These are phyloP conservation scores for Tinamus guttatus DNA, from an alignment of 2,113 vertebrate genomes.

Conservation along the genomic window DNA sequence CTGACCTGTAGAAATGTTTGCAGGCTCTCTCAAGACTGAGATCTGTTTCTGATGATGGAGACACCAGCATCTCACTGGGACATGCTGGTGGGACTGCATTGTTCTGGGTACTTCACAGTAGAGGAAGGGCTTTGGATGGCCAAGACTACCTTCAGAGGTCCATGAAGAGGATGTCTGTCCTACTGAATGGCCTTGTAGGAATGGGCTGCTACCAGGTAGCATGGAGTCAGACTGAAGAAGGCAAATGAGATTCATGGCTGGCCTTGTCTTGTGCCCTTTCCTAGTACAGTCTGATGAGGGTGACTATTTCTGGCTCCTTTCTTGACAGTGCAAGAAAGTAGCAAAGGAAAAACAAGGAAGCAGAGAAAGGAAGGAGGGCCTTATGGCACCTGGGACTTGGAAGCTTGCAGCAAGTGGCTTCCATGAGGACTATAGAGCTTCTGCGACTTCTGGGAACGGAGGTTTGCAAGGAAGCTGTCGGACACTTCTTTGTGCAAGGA, in stretches of 20 bases:
- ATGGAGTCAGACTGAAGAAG: neutral
- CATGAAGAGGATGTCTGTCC: neutral
- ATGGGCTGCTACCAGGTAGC: accelerated
- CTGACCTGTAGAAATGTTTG: neutral
- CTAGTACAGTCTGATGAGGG: neutral
- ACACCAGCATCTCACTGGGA: neutral
- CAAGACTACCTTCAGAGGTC: neutral
- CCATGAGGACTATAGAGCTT: neutral
- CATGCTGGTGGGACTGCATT: neutral
- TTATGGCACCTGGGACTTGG: neutral
- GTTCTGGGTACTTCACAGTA: neutral
- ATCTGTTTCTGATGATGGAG: neutral
- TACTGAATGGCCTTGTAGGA: neutral
- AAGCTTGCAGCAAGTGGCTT: neutral
- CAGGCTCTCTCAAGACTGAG: neutral
- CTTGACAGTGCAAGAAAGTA: neutral
- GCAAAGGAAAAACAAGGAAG: neutral
- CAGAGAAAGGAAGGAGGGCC: neutral
- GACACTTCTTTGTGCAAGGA: neutral
- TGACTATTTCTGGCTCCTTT: neutral
- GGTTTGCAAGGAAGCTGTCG: neutral
- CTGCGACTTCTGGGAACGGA: neutral
- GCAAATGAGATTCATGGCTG: neutral
- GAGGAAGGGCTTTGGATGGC: neutral
- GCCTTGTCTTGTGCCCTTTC: neutral